Evolutionary conservation across 2,113 vertebrate genomes (phyloP), one percentile per base, ranked within the genome.

Genomic region (Scatophagus argus): DNA sequence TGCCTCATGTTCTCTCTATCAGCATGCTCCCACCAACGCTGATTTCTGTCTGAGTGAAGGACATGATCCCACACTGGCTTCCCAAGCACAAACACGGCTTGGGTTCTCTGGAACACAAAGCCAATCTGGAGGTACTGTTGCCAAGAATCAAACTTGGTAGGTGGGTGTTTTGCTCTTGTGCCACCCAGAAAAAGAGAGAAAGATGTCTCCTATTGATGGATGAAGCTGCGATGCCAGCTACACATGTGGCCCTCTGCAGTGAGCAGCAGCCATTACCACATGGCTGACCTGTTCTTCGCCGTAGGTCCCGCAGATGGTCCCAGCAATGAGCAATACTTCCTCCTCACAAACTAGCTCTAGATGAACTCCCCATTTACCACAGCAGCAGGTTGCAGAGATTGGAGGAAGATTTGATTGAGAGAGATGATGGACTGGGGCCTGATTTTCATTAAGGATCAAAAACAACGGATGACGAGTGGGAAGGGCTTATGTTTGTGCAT

Each of bases 231-330:
- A 32, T 21, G 63, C 25, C 55, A 64, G 32, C 36, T 25, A 51
- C 70, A 38, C n/a, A 34, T 55, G 23, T 51, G 47, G 61, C 61
- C 31, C 59, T 59, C 27, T 43, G 85, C 38, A 62, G 41, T 23
- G 63, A 76, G 51, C 60, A 44, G 55, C 60, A 60, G 68, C 76
- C 61, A 72, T 88, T 76, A 70, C 27, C 25, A 68, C 67, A 79
- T 65, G 80, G 56, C 56, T 83, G 76, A 88, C 65, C 82, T 56
- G 43, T 34, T 80, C 62, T 71, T 69, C 0, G n/a, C 85, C 44
- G 6, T 27, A 58, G 62, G 80, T 70, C 43, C 38, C 56, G 49
- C 84, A 83, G 74, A 82, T 72, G 79, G 63, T 74, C 59, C 31
- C 41, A 74, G 71, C 64, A 44, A 55, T 36, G 17, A 79, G 39